phyloP scores from a whole-genome alignment of 1,140 invertebrate genomes.

The Drosophila erecta region DNA sequence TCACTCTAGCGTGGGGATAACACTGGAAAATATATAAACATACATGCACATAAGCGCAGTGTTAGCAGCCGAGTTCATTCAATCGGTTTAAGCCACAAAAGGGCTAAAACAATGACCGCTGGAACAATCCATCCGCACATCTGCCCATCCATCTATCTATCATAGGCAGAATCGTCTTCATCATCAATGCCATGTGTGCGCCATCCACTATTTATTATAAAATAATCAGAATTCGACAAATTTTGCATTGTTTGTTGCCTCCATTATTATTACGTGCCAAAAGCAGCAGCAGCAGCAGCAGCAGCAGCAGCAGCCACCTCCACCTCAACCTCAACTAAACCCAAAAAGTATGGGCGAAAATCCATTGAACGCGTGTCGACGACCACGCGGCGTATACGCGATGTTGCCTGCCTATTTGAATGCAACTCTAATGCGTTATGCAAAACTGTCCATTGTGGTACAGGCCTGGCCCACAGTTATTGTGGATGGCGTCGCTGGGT shows the following conservation, averaged over 20 bases:
- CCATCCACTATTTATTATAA: constrained; percentile 22
- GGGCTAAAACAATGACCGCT: constrained; percentile 2
- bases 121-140: neutral
- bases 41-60: neutral
- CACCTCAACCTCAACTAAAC: neutral
- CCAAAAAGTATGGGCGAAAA: constrained; percentile 14
- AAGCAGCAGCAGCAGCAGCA: neutral
- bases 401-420: constrained; percentile 23
- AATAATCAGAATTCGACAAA: constrained; percentile 44
- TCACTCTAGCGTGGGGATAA: neutral
- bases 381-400: constrained; percentile 39
- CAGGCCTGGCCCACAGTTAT: constrained; percentile 14
- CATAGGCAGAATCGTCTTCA: constrained; percentile 11
- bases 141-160: constrained; percentile 12
- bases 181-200: constrained; percentile 6
- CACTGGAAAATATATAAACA: neutral
- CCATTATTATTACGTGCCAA: constrained; percentile 27
- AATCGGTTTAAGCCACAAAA: constrained; percentile 10
- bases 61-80: neutral
- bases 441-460: constrained; percentile 39
- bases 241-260: constrained; percentile 15
- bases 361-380: constrained; percentile 37
- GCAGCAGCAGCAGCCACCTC: too few species aligned
- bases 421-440: constrained; percentile 47
- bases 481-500: neutral